Percentiles rank a stretch among this genome's conserved stretches.
phyloP scores from a whole-genome alignment of 92 coral and sea anemone species.

The Paramuricea clavata region DNA sequence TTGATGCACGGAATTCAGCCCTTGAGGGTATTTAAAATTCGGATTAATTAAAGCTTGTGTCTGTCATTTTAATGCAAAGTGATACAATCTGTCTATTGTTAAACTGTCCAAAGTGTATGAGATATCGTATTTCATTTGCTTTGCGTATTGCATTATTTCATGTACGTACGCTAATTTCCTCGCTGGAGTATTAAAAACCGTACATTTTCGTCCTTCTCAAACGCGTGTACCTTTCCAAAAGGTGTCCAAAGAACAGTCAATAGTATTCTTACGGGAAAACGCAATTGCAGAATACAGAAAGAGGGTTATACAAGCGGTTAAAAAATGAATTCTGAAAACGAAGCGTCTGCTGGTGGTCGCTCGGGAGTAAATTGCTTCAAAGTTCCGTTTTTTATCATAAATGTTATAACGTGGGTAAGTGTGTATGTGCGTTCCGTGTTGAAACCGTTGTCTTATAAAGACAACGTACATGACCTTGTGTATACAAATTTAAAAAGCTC shows the following conservation, averaged over 20 bases:
- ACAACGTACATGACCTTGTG: neutral
- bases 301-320: neutral
- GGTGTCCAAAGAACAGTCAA: neutral
- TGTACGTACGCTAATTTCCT: neutral
- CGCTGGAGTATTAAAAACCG: neutral
- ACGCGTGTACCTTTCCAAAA: neutral
- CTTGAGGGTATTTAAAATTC: neutral
- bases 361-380: neutral
- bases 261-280: neutral
- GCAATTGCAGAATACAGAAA: neutral
- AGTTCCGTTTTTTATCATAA: slow-evolving; percentile 30
- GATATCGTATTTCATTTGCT: slow-evolving; percentile 6
- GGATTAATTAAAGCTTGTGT: neutral
- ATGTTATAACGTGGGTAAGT: slow-evolving; percentile 44
- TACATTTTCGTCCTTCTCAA: neutral
- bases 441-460: neutral
- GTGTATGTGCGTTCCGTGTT: neutral
- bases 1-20: neutral
- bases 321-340: neutral
- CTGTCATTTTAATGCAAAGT: slow-evolving; percentile 12
- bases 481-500: too few species aligned
- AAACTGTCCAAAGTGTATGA: neutral
- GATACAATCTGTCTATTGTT: slow-evolving; percentile 5
- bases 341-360: neutral
- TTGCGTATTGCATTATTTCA: too few species aligned